Percentiles rank a stretch among this genome's conserved stretches.
Conservation (phyloP, 92 coral and sea anemone species). For the Heteractis magnifica region DNA sequence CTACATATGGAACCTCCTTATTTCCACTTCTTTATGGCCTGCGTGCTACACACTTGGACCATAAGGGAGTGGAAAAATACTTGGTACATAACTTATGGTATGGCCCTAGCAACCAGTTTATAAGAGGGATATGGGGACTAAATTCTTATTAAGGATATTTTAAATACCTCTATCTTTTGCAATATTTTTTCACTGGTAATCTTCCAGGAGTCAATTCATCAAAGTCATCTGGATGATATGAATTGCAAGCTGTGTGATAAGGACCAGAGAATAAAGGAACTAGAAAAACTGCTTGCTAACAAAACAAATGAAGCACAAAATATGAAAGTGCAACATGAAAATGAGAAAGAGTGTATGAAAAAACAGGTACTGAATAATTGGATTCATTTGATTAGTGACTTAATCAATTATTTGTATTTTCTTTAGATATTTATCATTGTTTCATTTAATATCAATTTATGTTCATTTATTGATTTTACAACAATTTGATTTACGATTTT, state of each 20-base stretch:
- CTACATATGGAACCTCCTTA: no score
- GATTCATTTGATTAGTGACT: no score
- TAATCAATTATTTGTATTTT: neutral
- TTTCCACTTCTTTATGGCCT: no score
- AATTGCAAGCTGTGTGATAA: constrained; percentile 39
- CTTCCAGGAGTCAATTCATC: constrained; percentile 47
- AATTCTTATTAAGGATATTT: neutral
- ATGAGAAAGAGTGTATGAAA: constrained; percentile 45
- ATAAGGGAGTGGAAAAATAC: no score
- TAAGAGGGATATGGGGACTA: neutral
- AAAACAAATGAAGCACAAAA: constrained; percentile 42
- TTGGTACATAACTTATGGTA: no score
- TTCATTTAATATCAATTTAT: neutral
- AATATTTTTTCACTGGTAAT: neutral
- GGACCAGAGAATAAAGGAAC: constrained; percentile 50
- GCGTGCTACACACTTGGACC: no score
- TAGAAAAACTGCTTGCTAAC: constrained; percentile 30
- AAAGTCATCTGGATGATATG: constrained; percentile 45
- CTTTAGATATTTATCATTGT: neutral
- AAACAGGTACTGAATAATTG: constrained; percentile 40
- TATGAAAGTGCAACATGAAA: constrained; percentile 41
- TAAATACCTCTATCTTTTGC: neutral
- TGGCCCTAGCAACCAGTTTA: neutral
- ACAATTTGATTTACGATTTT: neutral
- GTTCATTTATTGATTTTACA: neutral